These are phyloP conservation scores for Holocentrus rufus DNA, from an alignment of 2,797 vertebrate genomes.

Conservation along the genomic window DNA sequence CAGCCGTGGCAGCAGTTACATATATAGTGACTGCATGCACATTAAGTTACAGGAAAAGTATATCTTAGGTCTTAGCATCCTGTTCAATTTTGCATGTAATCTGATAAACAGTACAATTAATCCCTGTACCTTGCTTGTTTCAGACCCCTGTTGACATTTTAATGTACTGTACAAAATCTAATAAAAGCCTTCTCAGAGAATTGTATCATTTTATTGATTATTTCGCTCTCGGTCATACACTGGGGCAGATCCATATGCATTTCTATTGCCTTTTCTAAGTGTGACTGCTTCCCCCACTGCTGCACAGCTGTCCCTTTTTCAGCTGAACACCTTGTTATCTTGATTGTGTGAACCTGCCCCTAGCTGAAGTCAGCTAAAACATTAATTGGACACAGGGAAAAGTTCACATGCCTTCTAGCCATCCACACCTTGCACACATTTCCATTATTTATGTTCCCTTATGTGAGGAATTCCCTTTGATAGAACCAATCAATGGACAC, in stretches of 20 bases:
- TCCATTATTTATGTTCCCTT: conserved; percentile 82
- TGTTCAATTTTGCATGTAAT: conserved; percentile 9
- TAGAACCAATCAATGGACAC: conserved; percentile 77
- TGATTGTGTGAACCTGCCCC: conserved; percentile 72
- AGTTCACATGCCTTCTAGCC: conserved; percentile 79
- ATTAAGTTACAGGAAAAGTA: conserved; percentile 13
- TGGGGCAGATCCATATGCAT: conserved; percentile 45
- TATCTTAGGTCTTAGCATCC: conserved; percentile 1
- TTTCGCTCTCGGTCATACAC: conserved; percentile 24
- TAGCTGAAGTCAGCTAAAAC: conserved; percentile 83
- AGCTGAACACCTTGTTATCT: conserved; percentile 78
- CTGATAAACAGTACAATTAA: background rate
- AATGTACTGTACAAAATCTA: conserved; percentile 35
- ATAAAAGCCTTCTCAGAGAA: conserved; percentile 46
- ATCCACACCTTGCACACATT: conserved; percentile 67
- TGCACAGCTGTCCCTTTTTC: conserved; percentile 52
- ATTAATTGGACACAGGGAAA: conserved; percentile 84
- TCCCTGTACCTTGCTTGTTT: background rate
- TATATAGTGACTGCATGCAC: conserved; percentile 7
- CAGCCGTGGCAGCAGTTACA: conserved; percentile 23
- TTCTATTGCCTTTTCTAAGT: conserved; percentile 54
- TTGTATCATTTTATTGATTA: conserved; percentile 55
- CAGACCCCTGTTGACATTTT: conserved; percentile 24
- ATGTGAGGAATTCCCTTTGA: conserved; percentile 82
- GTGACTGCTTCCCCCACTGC: conserved; percentile 51